Evolutionary conservation across 2,888 invertebrate genomes (phyloP).

Genomic region (Ophion costatus): DNA sequence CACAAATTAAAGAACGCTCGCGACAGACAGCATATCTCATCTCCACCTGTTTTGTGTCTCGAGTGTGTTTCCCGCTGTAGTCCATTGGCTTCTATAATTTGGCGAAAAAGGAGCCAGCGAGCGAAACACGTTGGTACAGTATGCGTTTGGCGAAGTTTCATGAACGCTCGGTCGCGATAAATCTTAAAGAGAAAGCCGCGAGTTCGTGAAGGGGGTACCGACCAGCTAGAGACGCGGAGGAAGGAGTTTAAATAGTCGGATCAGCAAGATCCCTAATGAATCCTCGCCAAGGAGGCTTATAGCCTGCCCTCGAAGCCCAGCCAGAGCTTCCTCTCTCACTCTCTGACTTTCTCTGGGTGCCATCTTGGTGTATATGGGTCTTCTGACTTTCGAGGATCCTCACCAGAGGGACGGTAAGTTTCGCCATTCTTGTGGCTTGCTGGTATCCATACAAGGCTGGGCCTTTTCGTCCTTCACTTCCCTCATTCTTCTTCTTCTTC

Average conservation of each 20-base stretch:
- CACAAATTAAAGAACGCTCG: background rate
- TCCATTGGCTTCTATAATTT: constrained; percentile 48
- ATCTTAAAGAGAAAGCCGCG: constrained; percentile 72
- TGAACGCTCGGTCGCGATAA: constrained; percentile 76
- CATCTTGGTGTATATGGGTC: constrained; percentile 37
- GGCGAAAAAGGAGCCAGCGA: constrained; percentile 27
- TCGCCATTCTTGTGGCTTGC: constrained; percentile 62
- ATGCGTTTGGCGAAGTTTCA: constrained; percentile 55
- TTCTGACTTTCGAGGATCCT: constrained; percentile 58
- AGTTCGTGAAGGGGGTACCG: constrained; percentile 47
- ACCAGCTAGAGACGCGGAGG: constrained; percentile 36
- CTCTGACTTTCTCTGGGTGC: constrained; percentile 43
- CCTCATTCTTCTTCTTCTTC: constrained; percentile 29
- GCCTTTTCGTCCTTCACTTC: constrained; percentile 10
- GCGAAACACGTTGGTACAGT: constrained; percentile 32
- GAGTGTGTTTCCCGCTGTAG: constrained; percentile 36
- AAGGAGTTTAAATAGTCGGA: constrained; percentile 74
- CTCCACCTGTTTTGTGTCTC: constrained; percentile 49
- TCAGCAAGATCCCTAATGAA: constrained; percentile 81
- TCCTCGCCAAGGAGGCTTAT: constrained; percentile 71
- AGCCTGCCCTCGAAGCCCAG: constrained; percentile 70
- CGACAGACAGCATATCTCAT: constrained; percentile 39
- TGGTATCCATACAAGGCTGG: constrained; percentile 55
- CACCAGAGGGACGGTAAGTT: constrained; percentile 63
- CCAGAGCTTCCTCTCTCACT: constrained; percentile 53